Percentiles rank a stretch among this genome's conserved stretches.
These are phyloP conservation scores for Erythrocercus mccallii DNA, from an alignment of 2,113 vertebrate species.

Conservation along the genomic window DNA sequence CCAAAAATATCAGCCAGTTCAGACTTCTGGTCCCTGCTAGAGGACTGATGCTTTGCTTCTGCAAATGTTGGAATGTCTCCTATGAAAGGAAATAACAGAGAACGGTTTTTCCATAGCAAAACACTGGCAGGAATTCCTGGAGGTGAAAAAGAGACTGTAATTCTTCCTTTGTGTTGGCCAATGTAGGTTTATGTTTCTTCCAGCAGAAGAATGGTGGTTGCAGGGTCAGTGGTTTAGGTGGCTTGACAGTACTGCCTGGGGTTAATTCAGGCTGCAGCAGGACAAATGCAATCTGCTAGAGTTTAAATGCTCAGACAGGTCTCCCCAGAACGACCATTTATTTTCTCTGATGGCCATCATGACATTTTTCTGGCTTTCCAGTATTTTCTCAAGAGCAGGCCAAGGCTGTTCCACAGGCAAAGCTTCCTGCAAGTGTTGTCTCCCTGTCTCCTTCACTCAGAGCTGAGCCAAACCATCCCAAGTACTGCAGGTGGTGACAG, in stretches of 20 bases:
- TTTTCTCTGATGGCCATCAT: neutral
- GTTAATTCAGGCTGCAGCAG: conserved; percentile 36
- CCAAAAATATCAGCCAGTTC: neutral
- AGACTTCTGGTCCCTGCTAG: neutral
- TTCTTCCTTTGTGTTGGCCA: conserved; percentile 4
- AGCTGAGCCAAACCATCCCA: neutral
- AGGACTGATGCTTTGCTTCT: neutral
- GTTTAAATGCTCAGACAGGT: neutral
- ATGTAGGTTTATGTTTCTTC: neutral
- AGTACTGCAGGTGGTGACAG: conserved; percentile 54
- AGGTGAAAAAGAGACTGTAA: neutral
- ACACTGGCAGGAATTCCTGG: neutral
- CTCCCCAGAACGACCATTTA: neutral
- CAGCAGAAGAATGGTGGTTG: conserved; percentile 1
- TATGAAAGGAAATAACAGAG: neutral
- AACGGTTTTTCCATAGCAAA: conserved; percentile 17
- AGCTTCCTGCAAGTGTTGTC: neutral
- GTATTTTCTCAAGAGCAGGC: neutral
- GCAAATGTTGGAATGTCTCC: neutral
- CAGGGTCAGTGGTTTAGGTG: conserved; percentile 14
- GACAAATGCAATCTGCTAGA: neutral
- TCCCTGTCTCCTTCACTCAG: neutral
- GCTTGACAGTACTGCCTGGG: neutral
- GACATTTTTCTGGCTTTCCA: conserved; percentile 31
- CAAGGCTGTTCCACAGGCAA: neutral